Percentiles rank a stretch among this genome's conserved stretches.
Conservation (phyloP, 2,888 invertebrate genomes). For the Tubulanus polymorphus region DNA sequence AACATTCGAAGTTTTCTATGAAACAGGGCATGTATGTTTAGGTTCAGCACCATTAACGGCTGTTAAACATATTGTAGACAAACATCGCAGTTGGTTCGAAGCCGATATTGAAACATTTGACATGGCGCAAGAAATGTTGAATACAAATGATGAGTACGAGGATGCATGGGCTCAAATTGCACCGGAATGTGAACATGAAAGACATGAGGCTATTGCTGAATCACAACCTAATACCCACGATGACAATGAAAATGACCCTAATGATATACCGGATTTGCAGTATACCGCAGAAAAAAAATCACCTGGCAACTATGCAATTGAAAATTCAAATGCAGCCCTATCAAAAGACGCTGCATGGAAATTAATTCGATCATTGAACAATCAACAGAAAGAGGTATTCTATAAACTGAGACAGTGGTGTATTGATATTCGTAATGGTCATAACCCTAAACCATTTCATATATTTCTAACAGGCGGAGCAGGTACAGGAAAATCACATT, state of each 20-base stretch:
- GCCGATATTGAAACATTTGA: neutral
- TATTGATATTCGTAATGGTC: neutral
- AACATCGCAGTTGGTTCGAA: neutral
- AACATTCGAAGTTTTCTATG: neutral
- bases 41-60: neutral
- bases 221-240: neutral
- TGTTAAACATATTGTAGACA: neutral
- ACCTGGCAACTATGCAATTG: neutral
- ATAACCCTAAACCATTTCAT: constrained; percentile 18
- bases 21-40: neutral
- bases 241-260: neutral
- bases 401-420: neutral
- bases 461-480: constrained; percentile 22
- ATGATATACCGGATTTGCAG: neutral
- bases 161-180: constrained; percentile 3
- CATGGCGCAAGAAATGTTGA: neutral
- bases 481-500: constrained; percentile 22
- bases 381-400: neutral
- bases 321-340: neutral
- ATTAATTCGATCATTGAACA: neutral
- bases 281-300: neutral
- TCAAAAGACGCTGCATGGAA: neutral
- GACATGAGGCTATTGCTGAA: neutral
- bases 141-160: neutral
- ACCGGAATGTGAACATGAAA: neutral